Percentiles rank a stretch among this genome's conserved stretches.
Evolutionary conservation across 2,888 invertebrate genomes (phyloP).

Genomic region (Aleiodes alternator): DNA sequence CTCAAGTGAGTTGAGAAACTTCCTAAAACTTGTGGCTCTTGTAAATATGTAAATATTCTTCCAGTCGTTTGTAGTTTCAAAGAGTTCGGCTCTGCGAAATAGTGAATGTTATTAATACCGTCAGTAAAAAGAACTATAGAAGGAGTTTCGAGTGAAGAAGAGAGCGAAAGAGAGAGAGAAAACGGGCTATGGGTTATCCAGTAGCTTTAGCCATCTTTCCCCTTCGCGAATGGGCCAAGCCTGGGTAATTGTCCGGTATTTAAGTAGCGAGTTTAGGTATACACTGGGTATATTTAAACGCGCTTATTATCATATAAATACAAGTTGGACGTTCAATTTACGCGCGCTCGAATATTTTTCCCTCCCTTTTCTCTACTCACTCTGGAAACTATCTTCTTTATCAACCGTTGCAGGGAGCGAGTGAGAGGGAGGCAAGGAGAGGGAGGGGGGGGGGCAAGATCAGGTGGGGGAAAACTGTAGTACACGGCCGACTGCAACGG

Average conservation of each 20-base stretch:
- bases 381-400: constrained; percentile 45
- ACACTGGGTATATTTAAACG: constrained; percentile 74
- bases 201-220: constrained; percentile 5
- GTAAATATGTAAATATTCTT: constrained; percentile 68
- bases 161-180: constrained; percentile 16
- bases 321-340: constrained; percentile 75
- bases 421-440: not conserved
- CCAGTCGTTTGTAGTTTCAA: constrained; percentile 35
- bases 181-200: constrained; percentile 41
- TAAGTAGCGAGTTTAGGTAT: constrained; percentile 72
- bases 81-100: constrained; percentile 49
- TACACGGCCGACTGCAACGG: constrained; percentile 45
- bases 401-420: constrained; percentile 11
- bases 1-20: constrained; percentile 53
- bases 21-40: constrained; percentile 55
- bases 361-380: not conserved
- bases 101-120: constrained; percentile 62
- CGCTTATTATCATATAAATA: constrained; percentile 75
- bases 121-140: constrained; percentile 42
- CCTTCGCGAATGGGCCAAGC: constrained; percentile 13
- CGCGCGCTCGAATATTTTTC: constrained; percentile 65
- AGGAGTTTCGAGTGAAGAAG: not conserved
- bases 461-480: constrained; percentile 23
- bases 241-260: constrained; percentile 69
- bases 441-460: not conserved